Percentiles rank a stretch among this genome's conserved stretches.
These are phyloP conservation scores for Sarcoramphus papa DNA, from an alignment of 2,797 vertebrate genomes.

Conservation along the genomic window DNA sequence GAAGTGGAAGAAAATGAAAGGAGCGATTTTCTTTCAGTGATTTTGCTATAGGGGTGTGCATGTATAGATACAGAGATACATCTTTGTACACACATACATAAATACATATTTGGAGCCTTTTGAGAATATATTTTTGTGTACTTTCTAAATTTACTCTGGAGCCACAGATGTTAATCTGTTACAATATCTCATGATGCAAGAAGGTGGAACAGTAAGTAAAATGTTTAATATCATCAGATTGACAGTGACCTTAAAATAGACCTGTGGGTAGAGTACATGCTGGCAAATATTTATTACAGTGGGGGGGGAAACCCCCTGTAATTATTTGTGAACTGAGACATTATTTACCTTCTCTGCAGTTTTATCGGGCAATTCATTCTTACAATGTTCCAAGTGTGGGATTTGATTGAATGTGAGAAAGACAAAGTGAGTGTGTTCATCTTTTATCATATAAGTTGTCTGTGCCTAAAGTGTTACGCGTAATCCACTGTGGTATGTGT, in stretches of 20 bases:
- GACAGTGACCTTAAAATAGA: not conserved
- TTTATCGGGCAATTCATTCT: not conserved
- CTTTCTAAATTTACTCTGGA: not conserved
- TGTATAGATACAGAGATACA: not conserved
- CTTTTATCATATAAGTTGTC: not conserved
- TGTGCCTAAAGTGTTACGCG: rapidly evolving
- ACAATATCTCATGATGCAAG: rapidly evolving
- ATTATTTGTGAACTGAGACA: not conserved
- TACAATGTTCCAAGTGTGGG: rapidly evolving
- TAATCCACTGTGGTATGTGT: not conserved
- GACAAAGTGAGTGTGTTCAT: not conserved
- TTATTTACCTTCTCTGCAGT: not conserved
- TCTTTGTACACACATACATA: not conserved
- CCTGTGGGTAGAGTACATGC: not conserved
- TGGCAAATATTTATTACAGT: not conserved
- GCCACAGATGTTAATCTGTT: not conserved
- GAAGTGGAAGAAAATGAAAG: not conserved
- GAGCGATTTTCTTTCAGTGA: not conserved
- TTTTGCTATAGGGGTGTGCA: not conserved
- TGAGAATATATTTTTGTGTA: not conserved
- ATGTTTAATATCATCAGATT: not conserved
- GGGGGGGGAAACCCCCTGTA: rapidly evolving
- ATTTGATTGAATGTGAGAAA: rapidly evolving
- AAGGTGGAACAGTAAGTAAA: not conserved
- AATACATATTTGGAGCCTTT: not conserved